Base-by-base conservation (phyloP, 1,140 invertebrate species). In the Maconellicoccus hirsutus region DNA sequence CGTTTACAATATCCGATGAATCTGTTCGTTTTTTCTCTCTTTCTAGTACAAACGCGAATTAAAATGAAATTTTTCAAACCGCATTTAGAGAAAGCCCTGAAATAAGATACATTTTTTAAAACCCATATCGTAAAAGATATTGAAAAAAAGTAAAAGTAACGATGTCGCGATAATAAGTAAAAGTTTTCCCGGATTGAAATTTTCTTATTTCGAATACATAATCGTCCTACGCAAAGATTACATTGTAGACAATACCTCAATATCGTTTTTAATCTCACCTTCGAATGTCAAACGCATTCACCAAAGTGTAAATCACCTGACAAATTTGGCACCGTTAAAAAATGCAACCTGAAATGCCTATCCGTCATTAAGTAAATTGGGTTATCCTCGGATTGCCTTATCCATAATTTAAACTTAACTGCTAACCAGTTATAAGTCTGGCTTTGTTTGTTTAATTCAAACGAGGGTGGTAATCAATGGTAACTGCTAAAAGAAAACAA, bases 391-490 rank as follows among this genome's bases (percentile, higher is more conserved):
- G n/a, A 14, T 16, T 52, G 3, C 42, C 10, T 52, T 8, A 16
- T 16, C 16, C 42, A 19, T 52, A 52, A 52, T 33, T 33, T 33
- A 33, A 33, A 33, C 29, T 12, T 33, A 33, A 33, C 29, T 52
- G 42, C 12, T 19, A 52, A 19, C 42, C 42, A 52, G n/a, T 14
- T 52, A 16, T 52, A 52, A 52, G n/a, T 52, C 29, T 52, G 12
- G 42, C 42, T 52, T 52, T 52, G 42, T 52, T 52, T 52, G 42
- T 52, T 52, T 52, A 52, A 52, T 52, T 52, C 42, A 19, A 52
- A 52, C 42, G 42, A 52, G 42, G 42, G 42, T 52, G 42, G 42
- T 52, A 52, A 52, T 52, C 42, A 52, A 52, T 52, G 42, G 42
- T 19, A 52, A 52, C 29, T 6, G 29, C 29, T 33, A 33, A 33